Percentiles rank a stretch among this genome's conserved stretches.
Evolutionary conservation across 2,113 vertebrate species (phyloP).

Genomic region (Rissa tridactyla): DNA sequence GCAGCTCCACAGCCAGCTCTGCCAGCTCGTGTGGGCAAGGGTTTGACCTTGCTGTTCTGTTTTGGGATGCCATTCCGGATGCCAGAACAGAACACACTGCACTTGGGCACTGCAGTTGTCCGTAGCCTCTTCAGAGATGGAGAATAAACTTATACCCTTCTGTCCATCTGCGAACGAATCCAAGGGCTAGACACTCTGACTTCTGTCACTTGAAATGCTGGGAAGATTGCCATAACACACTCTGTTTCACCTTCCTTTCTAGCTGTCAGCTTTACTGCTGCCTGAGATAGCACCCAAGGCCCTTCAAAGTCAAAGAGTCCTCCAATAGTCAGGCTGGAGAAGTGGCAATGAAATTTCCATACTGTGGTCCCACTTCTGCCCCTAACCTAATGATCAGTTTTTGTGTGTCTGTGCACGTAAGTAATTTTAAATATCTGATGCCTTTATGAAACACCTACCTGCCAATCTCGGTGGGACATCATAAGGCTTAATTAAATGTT

Average conservation of each 20-base stretch:
- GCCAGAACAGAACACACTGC: background rate
- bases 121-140: background rate
- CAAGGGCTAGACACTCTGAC: background rate
- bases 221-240: conserved; percentile 18
- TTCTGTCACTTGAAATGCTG: conserved; percentile 22
- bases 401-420: background rate
- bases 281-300: background rate
- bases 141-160: background rate
- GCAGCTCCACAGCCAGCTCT: background rate
- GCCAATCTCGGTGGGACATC: background rate
- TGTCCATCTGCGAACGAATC: background rate
- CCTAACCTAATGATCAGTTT: background rate
- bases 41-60: conserved; percentile 9
- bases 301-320: background rate
- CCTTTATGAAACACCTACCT: conserved; percentile 5
- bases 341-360: background rate
- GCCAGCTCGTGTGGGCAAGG: background rate
- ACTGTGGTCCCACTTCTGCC: background rate
- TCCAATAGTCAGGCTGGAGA: background rate
- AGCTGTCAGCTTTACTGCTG: background rate
- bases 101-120: background rate
- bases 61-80: background rate
- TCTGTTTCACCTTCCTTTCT: background rate
- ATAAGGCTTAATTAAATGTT: conserved; percentile 28
- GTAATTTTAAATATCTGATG: background rate